These are phyloP conservation scores for Antennarius maculatus DNA, from an alignment of 2,797 vertebrate genomes.

Conservation along the genomic window DNA sequence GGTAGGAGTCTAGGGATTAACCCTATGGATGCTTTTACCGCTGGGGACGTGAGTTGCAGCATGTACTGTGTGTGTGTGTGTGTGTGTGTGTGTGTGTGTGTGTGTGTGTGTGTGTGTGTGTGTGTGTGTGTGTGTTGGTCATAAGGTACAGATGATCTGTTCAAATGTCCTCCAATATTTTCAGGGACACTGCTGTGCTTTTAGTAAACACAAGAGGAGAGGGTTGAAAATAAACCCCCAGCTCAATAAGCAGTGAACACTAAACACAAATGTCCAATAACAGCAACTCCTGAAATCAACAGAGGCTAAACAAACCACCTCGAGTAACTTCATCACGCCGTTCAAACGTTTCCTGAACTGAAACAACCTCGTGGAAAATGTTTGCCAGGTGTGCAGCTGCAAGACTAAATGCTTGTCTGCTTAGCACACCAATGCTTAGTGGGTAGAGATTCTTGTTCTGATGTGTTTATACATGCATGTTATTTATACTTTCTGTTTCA, in stretches of 20 bases:
- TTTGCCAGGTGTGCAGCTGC: conserved; percentile 15
- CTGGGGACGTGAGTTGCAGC: conserved; percentile 7
- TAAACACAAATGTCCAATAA: conserved; percentile 39
- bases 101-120: too few species aligned
- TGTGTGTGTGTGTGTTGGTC: conserved; percentile 6
- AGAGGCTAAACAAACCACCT: conserved; percentile 30
- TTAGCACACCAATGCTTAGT: too few species aligned
- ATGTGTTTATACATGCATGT: not conserved
- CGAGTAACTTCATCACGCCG: conserved; percentile 10
- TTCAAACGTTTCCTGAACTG: conserved; percentile 22
- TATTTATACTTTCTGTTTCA: not conserved
- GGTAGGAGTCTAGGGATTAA: conserved; percentile 44
- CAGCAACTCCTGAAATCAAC: conserved; percentile 21
- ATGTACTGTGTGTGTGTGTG: conserved; percentile 1
- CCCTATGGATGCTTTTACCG: conserved; percentile 18
- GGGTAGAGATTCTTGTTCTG: not conserved
- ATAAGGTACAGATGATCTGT: conserved; percentile 29
- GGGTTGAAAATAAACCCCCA: conserved; percentile 40
- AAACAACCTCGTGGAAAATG: conserved; percentile 1
- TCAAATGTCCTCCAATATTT: conserved; percentile 65
- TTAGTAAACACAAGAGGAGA: conserved; percentile 64
- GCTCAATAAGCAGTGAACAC: conserved; percentile 9
- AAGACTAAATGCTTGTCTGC: not conserved
- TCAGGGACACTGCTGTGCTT: conserved; percentile 55
- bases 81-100: too few species aligned